These are phyloP conservation scores for Eilema caniola DNA, from an alignment of 2,888 invertebrate species.

Conservation along the genomic window DNA sequence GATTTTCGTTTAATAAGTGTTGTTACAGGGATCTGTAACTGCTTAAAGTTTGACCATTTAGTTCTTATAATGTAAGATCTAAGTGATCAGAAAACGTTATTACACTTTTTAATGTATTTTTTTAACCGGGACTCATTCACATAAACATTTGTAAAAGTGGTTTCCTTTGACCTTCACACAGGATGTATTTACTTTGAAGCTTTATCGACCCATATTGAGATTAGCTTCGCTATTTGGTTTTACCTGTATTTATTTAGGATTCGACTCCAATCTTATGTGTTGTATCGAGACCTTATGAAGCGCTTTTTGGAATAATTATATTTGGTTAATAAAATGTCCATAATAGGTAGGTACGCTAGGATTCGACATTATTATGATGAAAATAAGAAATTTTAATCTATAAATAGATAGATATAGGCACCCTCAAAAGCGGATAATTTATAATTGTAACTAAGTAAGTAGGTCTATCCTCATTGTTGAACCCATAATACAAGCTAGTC, in stretches of 20 bases:
- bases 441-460: too few relatives aligned
- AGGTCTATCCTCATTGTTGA: too few relatives aligned
- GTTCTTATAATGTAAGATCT: constrained; percentile 33
- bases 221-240: not conserved
- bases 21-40: constrained; percentile 28
- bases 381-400: too few relatives aligned
- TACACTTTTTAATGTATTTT: constrained; percentile 22
- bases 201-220: not conserved
- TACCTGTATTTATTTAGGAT: not conserved
- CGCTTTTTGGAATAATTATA: not conserved
- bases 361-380: too few relatives aligned
- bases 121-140: constrained; percentile 10
- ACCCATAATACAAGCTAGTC: too few relatives aligned
- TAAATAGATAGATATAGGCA: too few relatives aligned
- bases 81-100: constrained; percentile 33
- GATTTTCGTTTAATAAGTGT: constrained; percentile 24
- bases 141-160: not conserved
- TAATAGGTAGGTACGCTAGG: too few relatives aligned
- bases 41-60: constrained; percentile 40
- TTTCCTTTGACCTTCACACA: not conserved
- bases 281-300: not conserved
- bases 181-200: not conserved
- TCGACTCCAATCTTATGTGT: not conserved
- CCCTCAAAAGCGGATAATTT: not conserved
- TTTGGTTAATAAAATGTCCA: too few relatives aligned